Evolutionary conservation across 92 coral and sea anemone species (phyloP), one percentile per base, ranked within the genome.

Genomic region (Palythoa grandiflora): DNA sequence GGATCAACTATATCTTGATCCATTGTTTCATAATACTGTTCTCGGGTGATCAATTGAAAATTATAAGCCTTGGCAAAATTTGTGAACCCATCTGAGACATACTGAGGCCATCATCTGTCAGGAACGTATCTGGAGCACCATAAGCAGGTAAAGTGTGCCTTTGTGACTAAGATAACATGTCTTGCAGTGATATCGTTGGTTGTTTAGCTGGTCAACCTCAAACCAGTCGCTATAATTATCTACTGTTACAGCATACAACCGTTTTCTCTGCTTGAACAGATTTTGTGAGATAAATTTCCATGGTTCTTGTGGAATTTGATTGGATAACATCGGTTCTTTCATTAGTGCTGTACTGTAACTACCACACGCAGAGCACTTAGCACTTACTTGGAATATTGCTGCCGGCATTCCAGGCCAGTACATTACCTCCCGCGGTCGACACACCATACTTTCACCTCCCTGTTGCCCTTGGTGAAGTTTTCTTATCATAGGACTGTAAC

Each of bases 271-370:
- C 55, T 52, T 48, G 51, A 88, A 88, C 20, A 88, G 55, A 74
- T 88, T 79, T 0, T 39, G 53, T 12, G 79, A 86, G 13, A 80
- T 86, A n/a, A 73, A 15, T 8, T 72, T 55, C 91, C 88, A 72
- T 72, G 91, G 91, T 88, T 79, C 80, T 73, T 57, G 73, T 21
- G 87, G 87, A 39, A 88, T 51, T 68, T 87, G 79, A 79, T 87
- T 68, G 52, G 79, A 38, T 78, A 78, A 36, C 13, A 87, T 77
- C 28, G 87, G 86, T 39, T 88, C 87, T 28, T 84, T 84, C 47
- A 44, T 68, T 59, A 78, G 79, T 48, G 79, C 68, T 68, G 60
- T 28, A 44, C 52, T 75, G 60, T 21, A 75, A 9, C 61, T 75
- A 53, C 21, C 52, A 75, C 79, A 75, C 13, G 5, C 12, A 53